A percentile compares a stretch with the other conserved stretches of the same genome.
phyloP scores from a whole-genome alignment of 1,140 invertebrate genomes.

The Pseudobourletiella spinata region DNA sequence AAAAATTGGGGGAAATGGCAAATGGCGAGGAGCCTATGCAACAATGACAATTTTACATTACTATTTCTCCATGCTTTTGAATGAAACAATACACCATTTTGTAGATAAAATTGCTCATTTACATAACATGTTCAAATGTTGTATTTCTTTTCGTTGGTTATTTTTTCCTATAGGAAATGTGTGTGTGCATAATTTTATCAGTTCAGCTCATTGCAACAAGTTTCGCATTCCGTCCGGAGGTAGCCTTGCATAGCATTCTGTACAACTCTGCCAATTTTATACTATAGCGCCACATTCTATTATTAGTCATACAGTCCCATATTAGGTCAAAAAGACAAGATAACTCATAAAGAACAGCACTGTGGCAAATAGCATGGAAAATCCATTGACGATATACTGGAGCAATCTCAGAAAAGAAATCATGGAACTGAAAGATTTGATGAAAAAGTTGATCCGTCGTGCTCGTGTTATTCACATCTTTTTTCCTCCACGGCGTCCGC shows the following conservation, averaged over 20 bases:
- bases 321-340: conserved; percentile 25
- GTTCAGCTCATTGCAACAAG: too few relatives aligned
- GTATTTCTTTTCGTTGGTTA: too few relatives aligned
- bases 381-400: neutral
- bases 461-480: neutral
- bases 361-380: conserved; percentile 1
- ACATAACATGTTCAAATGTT: too few relatives aligned
- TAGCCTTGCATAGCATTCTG: too few relatives aligned
- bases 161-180: too few relatives aligned
- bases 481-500: neutral
- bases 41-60: neutral
- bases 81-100: too few relatives aligned
- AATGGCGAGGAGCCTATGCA: neutral
- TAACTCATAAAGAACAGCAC: conserved; percentile 29
- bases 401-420: conserved; percentile 9
- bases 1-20: neutral
- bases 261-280: too few relatives aligned
- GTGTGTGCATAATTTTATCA: too few relatives aligned
- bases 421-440: conserved; percentile 21
- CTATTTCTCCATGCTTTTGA: neutral
- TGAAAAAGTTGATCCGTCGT: conserved; percentile 7
- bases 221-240: too few relatives aligned
- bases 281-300: too few relatives aligned
- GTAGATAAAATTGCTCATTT: too few relatives aligned
- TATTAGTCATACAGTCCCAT: too few relatives aligned